Conservation (phyloP, 35 echinoderm and acorn worm species). For the Chiridota heheva region DNA sequence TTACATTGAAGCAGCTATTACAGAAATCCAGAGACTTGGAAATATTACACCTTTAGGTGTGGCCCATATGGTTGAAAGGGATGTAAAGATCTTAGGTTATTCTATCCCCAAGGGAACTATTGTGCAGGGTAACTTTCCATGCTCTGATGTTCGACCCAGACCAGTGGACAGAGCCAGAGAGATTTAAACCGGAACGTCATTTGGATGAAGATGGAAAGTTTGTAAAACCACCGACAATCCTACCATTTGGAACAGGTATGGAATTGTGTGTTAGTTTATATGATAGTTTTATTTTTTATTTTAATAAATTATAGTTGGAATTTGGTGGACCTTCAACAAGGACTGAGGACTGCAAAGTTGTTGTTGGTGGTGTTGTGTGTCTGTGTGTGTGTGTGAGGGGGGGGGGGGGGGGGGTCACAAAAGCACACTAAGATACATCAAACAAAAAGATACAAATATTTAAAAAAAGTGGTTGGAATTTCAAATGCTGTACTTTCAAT, state of each 20-base stretch:
- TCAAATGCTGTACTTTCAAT: too few relatives aligned
- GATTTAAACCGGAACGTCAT: slow-evolving; percentile 32
- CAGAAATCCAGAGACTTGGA: slow-evolving; percentile 44
- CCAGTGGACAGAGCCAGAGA: slow-evolving; percentile 33
- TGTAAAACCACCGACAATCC: slow-evolving; percentile 7
- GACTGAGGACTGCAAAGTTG: too few relatives aligned
- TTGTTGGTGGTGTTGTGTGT: too few relatives aligned
- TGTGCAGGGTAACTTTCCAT: slow-evolving; percentile 38
- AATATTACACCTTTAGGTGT: slow-evolving; percentile 43
- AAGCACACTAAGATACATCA: too few relatives aligned
- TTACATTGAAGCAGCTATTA: slow-evolving; percentile 49
- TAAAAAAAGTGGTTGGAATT: too few relatives aligned
- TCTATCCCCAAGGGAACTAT: slow-evolving; percentile 45
- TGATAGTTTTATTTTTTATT: too few relatives aligned
- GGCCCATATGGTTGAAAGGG: slow-evolving; percentile 17
- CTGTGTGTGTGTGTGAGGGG: too few relatives aligned
- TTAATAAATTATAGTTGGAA: too few relatives aligned
- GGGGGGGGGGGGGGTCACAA: too few relatives aligned
- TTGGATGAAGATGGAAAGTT: slow-evolving; percentile 29
- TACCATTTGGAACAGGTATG: slow-evolving; percentile 53
- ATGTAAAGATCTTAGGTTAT: slow-evolving; percentile 41
- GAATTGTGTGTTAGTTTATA: too few relatives aligned
- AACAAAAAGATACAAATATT: too few relatives aligned
- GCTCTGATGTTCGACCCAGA: slow-evolving; percentile 36
- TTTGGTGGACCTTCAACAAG: too few relatives aligned